A percentile compares a stretch with the other conserved stretches of the same genome.
Conservation (phyloP, 1,140 invertebrate species). For the Cotesia typhae region DNA sequence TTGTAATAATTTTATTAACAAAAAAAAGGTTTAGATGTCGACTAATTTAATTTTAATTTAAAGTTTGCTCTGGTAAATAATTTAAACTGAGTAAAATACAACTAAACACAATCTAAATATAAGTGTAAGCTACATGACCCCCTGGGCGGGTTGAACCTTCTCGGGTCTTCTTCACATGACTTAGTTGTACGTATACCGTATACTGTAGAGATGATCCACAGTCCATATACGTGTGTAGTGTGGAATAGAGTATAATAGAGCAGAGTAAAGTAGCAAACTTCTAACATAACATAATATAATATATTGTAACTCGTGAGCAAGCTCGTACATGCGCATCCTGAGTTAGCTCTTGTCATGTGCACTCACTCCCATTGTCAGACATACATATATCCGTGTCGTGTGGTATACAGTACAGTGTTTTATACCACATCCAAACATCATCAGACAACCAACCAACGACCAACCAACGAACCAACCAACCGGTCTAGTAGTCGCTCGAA, state of each 20-base stretch:
- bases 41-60: too few relatives aligned
- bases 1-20: too few relatives aligned
- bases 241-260: too few relatives aligned
- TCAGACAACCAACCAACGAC: not conserved
- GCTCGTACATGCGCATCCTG: slow-evolving; percentile 18
- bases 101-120: slow-evolving; percentile 19
- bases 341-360: slow-evolving; percentile 19
- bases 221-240: not conserved
- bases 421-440: slow-evolving; percentile 6
- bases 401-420: slow-evolving; percentile 9
- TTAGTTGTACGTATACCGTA: not conserved
- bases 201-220: not conserved
- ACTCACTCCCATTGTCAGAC: slow-evolving; percentile 19
- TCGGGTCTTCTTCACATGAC: not conserved
- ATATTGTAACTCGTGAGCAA: not conserved
- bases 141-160: slow-evolving; percentile 10
- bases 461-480: not conserved
- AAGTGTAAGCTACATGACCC: not conserved
- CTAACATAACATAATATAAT: too few relatives aligned
- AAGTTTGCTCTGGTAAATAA: too few relatives aligned
- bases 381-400: slow-evolving; percentile 19
- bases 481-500: slow-evolving; percentile 20
- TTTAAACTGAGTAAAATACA: not conserved
- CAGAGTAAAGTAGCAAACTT: too few relatives aligned
- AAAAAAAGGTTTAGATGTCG: too few relatives aligned